These are phyloP conservation scores for Forbesichthys papilliferus DNA, from an alignment of 2,113 vertebrate genomes.

Conservation along the genomic window DNA sequence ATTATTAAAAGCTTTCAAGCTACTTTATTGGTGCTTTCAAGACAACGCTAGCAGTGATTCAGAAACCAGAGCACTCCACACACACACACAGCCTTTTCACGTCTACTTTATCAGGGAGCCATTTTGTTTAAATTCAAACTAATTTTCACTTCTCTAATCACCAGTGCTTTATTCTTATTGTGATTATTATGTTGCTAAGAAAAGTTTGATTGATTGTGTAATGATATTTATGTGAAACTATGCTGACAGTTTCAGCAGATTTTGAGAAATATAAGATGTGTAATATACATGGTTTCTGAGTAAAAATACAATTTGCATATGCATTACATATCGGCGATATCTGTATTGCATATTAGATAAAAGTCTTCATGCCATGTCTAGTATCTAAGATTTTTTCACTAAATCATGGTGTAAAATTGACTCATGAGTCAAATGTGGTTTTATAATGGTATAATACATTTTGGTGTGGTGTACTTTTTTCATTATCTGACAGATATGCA, in stretches of 20 bases:
- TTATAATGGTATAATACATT: too few species aligned
- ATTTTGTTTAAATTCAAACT: constrained; percentile 27
- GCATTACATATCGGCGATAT: too few species aligned
- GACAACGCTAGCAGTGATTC: constrained; percentile 50
- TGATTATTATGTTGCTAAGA: neutral
- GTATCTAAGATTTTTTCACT: too few species aligned
- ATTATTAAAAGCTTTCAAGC: constrained; percentile 78
- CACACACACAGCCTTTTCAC: constrained; percentile 36
- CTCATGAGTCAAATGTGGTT: too few species aligned
- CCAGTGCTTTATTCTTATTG: neutral
- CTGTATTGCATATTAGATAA: too few species aligned
- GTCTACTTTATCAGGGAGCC: constrained; percentile 46
- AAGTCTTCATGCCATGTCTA: too few species aligned
- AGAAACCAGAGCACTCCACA: constrained; percentile 42
- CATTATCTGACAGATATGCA: neutral
- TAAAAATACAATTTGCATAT: too few species aligned
- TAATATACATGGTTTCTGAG: too few species aligned
- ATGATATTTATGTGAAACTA: constrained; percentile 7
- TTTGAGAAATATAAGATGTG: too few species aligned
- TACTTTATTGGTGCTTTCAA: constrained; percentile 75
- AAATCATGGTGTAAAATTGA: too few species aligned
- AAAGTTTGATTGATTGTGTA: neutral
- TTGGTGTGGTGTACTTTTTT: neutral
- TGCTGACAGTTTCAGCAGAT: too few species aligned
- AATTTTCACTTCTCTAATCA: constrained; percentile 5